These are phyloP conservation scores for Etheostoma spectabile DNA, from an alignment of 2,113 vertebrate genomes.

Conservation along the genomic window DNA sequence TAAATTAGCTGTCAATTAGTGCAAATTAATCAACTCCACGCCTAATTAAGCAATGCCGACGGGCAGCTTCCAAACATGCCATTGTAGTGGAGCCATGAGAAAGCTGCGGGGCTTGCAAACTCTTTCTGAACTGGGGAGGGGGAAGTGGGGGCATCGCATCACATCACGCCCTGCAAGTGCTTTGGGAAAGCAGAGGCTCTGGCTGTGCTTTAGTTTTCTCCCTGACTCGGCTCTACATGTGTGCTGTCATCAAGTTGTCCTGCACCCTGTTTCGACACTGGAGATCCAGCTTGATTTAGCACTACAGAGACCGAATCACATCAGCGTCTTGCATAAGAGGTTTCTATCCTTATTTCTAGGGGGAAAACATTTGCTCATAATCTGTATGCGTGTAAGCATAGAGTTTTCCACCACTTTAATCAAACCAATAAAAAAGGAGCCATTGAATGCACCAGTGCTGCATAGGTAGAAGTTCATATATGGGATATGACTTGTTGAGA, in stretches of 20 bases:
- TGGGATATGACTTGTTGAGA: neutral
- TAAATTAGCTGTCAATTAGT: constrained; percentile 99
- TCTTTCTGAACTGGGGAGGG: constrained; percentile 84
- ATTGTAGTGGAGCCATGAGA: constrained; percentile 94
- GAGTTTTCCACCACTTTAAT: neutral
- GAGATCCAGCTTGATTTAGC: constrained; percentile 20
- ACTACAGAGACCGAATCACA: neutral
- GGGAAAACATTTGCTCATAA: neutral
- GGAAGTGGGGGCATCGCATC: constrained; percentile 60
- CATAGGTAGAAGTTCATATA: neutral
- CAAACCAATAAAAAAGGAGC: too few relatives aligned
- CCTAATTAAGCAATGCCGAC: constrained; percentile 98
- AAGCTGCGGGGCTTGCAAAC: constrained; percentile 91
- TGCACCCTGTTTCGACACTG: constrained; percentile 1
- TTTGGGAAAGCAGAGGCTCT: constrained; percentile 60
- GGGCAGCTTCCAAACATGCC: constrained; percentile 93
- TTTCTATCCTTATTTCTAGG: too few relatives aligned
- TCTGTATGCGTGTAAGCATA: neutral
- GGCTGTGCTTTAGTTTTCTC: constrained; percentile 57
- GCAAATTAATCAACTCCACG: constrained; percentile 99
- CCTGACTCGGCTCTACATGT: constrained; percentile 74
- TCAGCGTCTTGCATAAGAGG: neutral
- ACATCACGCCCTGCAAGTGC: constrained; percentile 70
- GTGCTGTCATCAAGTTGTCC: constrained; percentile 72
- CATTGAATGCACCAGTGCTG: neutral